Conservation (phyloP, 2,797 vertebrate genomes). For the Crax fasciolata region DNA sequence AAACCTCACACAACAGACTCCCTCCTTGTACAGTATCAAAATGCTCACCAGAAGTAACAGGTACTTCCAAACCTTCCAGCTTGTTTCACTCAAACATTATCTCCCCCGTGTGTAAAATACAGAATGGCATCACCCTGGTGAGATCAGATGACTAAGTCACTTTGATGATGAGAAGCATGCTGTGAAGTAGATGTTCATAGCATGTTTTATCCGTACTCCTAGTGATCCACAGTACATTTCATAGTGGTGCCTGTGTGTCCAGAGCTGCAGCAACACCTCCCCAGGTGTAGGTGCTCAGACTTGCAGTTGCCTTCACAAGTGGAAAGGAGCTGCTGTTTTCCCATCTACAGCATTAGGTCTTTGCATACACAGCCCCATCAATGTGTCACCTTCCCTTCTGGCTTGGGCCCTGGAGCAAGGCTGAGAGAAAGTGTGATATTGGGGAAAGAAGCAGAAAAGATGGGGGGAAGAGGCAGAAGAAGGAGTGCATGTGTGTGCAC, state of each 20-base stretch:
- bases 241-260: background rate
- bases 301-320: rapidly evolving
- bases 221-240: background rate
- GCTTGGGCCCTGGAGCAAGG: background rate
- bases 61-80: background rate
- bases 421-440: rapidly evolving
- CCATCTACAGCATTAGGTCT: background rate
- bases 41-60: background rate
- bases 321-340: background rate
- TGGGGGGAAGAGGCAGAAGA: background rate
- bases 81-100: background rate
- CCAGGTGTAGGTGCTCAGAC: rapidly evolving
- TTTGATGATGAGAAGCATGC: background rate
- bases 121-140: background rate
- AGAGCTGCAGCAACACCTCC: background rate
- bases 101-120: background rate
- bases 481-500: rapidly evolving
- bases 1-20: background rate
- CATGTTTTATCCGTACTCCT: background rate
- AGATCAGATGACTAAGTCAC: background rate
- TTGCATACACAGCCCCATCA: rapidly evolving
- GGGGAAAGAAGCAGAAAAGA: background rate
- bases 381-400: background rate
- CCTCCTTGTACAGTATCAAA: background rate
- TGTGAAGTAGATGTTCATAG: background rate